Base-by-base conservation (phyloP, 2,113 vertebrate genomes). In the Atrichornis clamosus region DNA sequence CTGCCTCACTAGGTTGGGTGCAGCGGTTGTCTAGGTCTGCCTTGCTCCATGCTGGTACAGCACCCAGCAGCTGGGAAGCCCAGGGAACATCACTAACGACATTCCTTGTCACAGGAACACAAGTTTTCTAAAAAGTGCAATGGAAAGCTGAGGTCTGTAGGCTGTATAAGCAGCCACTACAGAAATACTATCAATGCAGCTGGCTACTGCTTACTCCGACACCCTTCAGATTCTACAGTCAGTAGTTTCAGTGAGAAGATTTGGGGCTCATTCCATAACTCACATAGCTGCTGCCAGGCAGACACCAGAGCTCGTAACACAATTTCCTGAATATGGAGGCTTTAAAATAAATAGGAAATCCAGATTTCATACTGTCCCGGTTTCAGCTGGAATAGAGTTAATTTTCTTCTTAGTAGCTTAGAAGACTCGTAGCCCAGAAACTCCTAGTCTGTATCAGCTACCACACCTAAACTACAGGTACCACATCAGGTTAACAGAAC, bases 1-100 rank as follows among this genome's bases (percentile, higher is more conserved):
- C 59, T 11, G 35, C 24, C 37, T 64, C 15, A 0, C 37, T 27
- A 5, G 26, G 35, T 2, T 5, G 8, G 11, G 13, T 3, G 27
- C 39, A 50, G 24, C 3, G 23, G 3, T 2, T 37, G 30, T 5
- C 47, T 4, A 10, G 52, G 56, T 15, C 39, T 14, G 46, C 59
- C 33, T 33, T 28, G 9, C 14, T 78, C 11, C 53, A 4, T 0
- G 0, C 46, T 4, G 1, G 33, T 7, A 19, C 2, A 1, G 76
- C 59, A 47, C 24, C 21, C 52, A 19, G 50, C 42, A 55, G 59
- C 41, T 1, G 0, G 53, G 39, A 76, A 75, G 44, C 15, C 32
- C 37, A 8, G 0, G 15, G 19, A 80, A 19, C 16, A 26, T 15
- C 75, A 20, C n/a, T 19, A 4, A 70, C 4, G 15, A n/a, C 11